These are phyloP conservation scores for Platalea minor DNA, from an alignment of 2,797 vertebrate species.

Conservation along the genomic window DNA sequence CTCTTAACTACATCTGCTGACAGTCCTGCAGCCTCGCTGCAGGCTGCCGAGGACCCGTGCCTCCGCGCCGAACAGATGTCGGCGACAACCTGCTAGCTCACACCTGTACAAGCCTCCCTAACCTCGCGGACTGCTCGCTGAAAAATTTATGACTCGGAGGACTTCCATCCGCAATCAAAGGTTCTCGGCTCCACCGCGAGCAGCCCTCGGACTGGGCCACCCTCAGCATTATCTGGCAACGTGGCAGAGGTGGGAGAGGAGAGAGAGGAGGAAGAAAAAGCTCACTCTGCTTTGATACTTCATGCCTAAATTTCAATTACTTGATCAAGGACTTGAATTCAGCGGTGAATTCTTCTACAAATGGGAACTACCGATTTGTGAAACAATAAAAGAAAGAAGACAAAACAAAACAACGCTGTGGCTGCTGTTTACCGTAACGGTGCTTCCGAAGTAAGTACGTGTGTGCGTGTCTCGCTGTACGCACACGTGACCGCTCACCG, in stretches of 20 bases:
- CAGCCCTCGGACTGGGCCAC: slow-evolving; percentile 21
- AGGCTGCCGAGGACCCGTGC: slow-evolving; percentile 71
- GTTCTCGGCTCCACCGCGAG: neutral
- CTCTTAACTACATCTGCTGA: slow-evolving; percentile 85
- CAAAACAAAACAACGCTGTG: neutral
- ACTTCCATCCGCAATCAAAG: slow-evolving; percentile 81
- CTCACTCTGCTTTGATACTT: slow-evolving; percentile 70
- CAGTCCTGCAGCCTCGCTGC: slow-evolving; percentile 81
- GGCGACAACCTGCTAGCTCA: slow-evolving; percentile 84
- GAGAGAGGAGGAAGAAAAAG: neutral
- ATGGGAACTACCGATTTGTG: slow-evolving; percentile 15
- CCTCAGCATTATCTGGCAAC: neutral
- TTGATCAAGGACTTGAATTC: slow-evolving; percentile 72
- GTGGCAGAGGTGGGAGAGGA: neutral
- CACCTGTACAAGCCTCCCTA: slow-evolving; percentile 85
- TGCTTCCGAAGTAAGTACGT: neutral
- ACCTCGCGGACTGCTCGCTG: slow-evolving; percentile 70
- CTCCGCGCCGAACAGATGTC: slow-evolving; percentile 86
- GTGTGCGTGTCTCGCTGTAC: accelerated
- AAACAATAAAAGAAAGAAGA: neutral
- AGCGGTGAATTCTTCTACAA: slow-evolving; percentile 51
- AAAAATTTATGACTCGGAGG: slow-evolving; percentile 87
- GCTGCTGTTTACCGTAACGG: neutral
- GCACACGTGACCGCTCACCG: accelerated
- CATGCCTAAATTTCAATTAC: slow-evolving; percentile 61